Conservation (phyloP, 92 coral and sea anemone species). For the Virgularia gustaviana region DNA sequence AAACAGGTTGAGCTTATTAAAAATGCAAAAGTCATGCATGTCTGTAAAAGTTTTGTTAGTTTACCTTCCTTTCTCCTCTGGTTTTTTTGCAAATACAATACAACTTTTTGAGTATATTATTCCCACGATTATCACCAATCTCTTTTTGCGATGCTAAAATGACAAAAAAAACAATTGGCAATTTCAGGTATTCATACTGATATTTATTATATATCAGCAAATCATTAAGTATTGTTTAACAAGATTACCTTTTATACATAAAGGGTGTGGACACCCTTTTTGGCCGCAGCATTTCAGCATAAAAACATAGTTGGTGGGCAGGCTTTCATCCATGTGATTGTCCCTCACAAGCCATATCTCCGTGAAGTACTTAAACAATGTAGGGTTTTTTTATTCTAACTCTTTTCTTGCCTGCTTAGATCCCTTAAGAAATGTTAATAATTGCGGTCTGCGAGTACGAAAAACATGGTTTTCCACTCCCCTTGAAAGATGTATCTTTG, state of each 20-base stretch:
- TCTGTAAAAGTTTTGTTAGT: too few relatives aligned
- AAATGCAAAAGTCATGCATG: too few relatives aligned
- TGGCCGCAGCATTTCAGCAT: constrained; percentile 50
- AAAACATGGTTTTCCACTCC: constrained; percentile 19
- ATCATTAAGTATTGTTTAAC: too few relatives aligned
- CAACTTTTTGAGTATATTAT: background rate
- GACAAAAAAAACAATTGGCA: too few relatives aligned
- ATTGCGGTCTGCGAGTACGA: background rate
- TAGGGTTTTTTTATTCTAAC: constrained; percentile 1
- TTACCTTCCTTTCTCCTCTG: constrained; percentile 50
- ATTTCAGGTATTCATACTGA: background rate
- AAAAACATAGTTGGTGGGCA: constrained; percentile 41
- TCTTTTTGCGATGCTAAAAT: constrained; percentile 3
- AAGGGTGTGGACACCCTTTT: constrained; percentile 47
- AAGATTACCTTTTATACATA: constrained; percentile 16
- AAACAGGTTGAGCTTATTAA: background rate
- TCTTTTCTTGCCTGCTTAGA: constrained; percentile 30
- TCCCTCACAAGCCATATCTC: constrained; percentile 33
- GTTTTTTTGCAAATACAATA: constrained; percentile 32
- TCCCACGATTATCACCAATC: background rate
- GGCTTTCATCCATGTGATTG: constrained; percentile 43
- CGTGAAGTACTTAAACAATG: background rate
- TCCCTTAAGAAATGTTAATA: constrained; percentile 35
- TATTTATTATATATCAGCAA: background rate
- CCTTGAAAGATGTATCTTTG: constrained; percentile 29